Conservation (phyloP, 2,113 vertebrate genomes). For the Barbus barbus region DNA sequence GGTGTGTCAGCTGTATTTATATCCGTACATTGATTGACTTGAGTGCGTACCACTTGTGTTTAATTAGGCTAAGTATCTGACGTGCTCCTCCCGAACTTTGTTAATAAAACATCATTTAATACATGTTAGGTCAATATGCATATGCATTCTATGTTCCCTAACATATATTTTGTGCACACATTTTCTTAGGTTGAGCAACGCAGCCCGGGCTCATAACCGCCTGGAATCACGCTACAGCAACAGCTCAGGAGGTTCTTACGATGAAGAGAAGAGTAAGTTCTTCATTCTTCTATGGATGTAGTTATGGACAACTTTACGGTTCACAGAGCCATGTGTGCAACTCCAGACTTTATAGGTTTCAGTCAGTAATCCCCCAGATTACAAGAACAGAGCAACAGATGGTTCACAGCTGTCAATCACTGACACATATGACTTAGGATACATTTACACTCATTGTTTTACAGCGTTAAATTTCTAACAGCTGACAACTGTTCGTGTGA, state of each 20-base stretch:
- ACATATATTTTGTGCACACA: slow-evolving; percentile 24
- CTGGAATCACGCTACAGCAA: slow-evolving; percentile 99
- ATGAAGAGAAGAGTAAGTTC: slow-evolving; percentile 95
- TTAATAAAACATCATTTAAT: too few species aligned
- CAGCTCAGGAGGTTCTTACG: slow-evolving; percentile 96
- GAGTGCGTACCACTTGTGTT: too few species aligned
- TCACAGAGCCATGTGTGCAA: not conserved
- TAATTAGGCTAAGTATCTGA: too few species aligned
- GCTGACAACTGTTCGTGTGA: slow-evolving; percentile 8
- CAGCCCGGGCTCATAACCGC: slow-evolving; percentile 90
- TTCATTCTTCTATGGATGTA: not conserved
- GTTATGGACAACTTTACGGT: not conserved
- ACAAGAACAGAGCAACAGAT: slow-evolving; percentile 18
- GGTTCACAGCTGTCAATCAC: not conserved
- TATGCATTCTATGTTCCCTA: not conserved
- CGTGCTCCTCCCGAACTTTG: too few species aligned
- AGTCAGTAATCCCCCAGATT: slow-evolving; percentile 5
- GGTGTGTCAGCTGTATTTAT: too few species aligned
- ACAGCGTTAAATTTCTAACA: slow-evolving; percentile 8
- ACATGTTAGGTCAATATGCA: not conserved
- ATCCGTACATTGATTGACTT: too few species aligned
- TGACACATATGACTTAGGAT: not conserved
- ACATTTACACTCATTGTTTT: not conserved
- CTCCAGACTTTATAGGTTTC: not conserved
- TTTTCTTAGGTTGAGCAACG: slow-evolving; percentile 79